These are phyloP conservation scores for Castor canadensis DNA, from an alignment of 2,113 vertebrate genomes.

Conservation along the genomic window DNA sequence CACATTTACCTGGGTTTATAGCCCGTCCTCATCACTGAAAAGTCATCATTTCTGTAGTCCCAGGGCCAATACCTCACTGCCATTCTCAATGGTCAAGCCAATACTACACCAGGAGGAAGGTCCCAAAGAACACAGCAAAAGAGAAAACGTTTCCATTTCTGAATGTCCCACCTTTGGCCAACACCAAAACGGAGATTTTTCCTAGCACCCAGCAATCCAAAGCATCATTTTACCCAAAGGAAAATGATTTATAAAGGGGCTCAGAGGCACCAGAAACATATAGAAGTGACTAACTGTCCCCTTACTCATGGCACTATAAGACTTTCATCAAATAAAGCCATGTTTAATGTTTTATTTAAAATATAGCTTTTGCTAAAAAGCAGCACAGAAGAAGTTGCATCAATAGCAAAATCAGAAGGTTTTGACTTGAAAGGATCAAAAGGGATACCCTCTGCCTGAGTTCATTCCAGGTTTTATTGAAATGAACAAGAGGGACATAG, in stretches of 20 bases:
- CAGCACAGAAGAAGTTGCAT: background rate
- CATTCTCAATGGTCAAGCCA: background rate
- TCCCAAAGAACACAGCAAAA: background rate
- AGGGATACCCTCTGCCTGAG: background rate
- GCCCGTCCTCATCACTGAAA: background rate
- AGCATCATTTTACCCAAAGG: constrained; percentile 32
- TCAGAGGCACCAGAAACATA: background rate
- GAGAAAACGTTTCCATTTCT: background rate
- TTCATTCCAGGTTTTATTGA: background rate
- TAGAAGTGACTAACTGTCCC: no score
- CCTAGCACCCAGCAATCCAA: constrained; percentile 5
- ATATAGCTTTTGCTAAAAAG: background rate
- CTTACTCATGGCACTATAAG: constrained; percentile 46
- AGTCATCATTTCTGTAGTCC: background rate
- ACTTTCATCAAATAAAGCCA: constrained; percentile 45
- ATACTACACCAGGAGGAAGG: background rate
- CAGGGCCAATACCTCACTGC: background rate
- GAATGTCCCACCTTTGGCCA: background rate
- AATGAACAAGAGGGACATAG: fast-evolving
- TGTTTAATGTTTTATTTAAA: constrained; percentile 2
- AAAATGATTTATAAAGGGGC: constrained; percentile 55
- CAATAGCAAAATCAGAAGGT: background rate
- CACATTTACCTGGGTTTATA: background rate
- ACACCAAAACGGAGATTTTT: constrained; percentile 35
- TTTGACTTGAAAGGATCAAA: background rate